Base-by-base conservation (phyloP, 2,888 invertebrate species). In the Eupithecia insigniata region DNA sequence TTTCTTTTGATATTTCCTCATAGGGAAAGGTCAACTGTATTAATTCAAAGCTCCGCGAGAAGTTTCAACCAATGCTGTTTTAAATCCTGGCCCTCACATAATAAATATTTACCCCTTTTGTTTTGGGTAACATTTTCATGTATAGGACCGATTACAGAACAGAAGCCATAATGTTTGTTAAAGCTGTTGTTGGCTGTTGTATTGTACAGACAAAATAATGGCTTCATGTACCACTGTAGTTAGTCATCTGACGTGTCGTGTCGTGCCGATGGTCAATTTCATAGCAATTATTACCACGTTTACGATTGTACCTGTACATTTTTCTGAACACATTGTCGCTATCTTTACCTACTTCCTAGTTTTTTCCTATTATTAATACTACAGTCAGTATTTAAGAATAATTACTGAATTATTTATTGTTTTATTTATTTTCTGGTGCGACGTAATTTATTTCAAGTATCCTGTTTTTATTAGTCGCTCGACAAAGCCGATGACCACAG, bases 261-360 rank as follows among this genome's bases (percentile, higher is more conserved):
- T 43, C 79, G 78, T 79, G 77, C 39, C 68, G 67, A 36, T 62
- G 39, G 72, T 55, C 74, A 76, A 78, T 78, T 78, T 73, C 68
- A 75, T 71, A 66, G 55, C 69, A 74, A 74, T 73, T 73, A 78
- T 77, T 73, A 71, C 67, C 32, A 51, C 67, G 39, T 60, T 28
- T 32, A 46, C 67, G 58, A 70, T 67, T 70, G 65, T 70, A 61
- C 68, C 60, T 69, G 22, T 22, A 51, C 51, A 72, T 60, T 70
- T 66, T 72, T 66, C 68, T 65, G 43, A 72, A 34, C 34, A 30
- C 68, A 30, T 55, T 73, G 66, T 72, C 60, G 46, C 46, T 64
- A 28, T 46, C 32, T 7, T 51, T 51, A 22, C 66, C 51, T 61
- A 71, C 76, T 76, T 73, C 71, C 73, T 71, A 68, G 58, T 66